Evolutionary conservation across 2,888 invertebrate genomes (phyloP).

Genomic region (Neuroscelio doddi): DNA sequence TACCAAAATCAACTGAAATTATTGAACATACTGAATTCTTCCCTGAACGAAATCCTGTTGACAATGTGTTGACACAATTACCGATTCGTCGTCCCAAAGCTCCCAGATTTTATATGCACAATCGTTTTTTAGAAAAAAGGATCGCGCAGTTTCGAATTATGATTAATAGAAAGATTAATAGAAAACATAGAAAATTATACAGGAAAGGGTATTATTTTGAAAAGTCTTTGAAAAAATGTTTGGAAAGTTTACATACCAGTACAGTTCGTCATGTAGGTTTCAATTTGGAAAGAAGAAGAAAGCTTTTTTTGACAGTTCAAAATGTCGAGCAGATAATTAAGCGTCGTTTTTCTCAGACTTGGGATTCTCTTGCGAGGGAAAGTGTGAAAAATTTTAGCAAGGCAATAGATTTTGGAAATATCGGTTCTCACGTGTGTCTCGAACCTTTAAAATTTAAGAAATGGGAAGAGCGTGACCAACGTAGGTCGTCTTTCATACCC

Average conservation of each 20-base stretch:
- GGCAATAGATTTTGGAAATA: background rate
- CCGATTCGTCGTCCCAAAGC: too few relatives aligned
- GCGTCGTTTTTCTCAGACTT: background rate
- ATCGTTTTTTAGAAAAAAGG: too few relatives aligned
- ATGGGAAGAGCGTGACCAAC: slow-evolving; percentile 34
- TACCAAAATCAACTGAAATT: background rate
- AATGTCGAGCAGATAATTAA: background rate
- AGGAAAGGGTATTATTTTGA: slow-evolving; percentile 19
- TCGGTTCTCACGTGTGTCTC: background rate
- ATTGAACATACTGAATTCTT: background rate
- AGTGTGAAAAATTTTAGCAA: background rate
- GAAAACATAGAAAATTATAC: background rate
- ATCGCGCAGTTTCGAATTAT: background rate
- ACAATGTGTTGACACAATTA: too few relatives aligned
- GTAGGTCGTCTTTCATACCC: slow-evolving; percentile 59
- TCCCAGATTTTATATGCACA: too few relatives aligned
- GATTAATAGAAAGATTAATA: background rate
- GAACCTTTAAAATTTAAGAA: background rate
- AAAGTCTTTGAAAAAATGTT: slow-evolving; percentile 4
- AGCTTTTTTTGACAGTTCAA: background rate
- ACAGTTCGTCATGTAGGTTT: background rate
- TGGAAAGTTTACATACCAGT: background rate
- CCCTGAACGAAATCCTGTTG: too few relatives aligned
- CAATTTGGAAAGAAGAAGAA: background rate
- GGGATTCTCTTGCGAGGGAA: background rate